Conservation (phyloP, 2,888 invertebrate species). For the Eupithecia insigniata region DNA sequence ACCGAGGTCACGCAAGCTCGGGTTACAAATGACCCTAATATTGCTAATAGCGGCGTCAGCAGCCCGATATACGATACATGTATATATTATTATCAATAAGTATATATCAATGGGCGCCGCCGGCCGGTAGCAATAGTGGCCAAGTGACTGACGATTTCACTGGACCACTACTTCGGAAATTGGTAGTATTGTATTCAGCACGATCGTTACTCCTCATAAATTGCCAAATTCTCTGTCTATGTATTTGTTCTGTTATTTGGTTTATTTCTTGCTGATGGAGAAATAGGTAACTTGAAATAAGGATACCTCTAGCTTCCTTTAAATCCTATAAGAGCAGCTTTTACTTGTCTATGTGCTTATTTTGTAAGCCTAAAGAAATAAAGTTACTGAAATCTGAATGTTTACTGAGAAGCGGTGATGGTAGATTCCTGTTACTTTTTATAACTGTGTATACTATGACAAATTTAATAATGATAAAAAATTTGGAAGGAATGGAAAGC, state of each 20-base stretch:
- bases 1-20: slow-evolving; percentile 10
- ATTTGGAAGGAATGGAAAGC: background rate
- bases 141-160: slow-evolving; percentile 13
- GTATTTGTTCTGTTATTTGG: background rate
- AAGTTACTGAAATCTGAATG: no score
- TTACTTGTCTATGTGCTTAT: no score
- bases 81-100: background rate
- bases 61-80: background rate
- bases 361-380: no score
- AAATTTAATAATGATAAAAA: background rate
- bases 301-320: no score
- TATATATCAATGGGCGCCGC: background rate
- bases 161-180: background rate
- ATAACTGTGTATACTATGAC: background rate
- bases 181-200: background rate
- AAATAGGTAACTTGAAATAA: no score
- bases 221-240: background rate
- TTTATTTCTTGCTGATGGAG: background rate
- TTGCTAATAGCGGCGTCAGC: slow-evolving; percentile 31
- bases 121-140: slow-evolving; percentile 1
- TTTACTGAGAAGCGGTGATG: background rate
- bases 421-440: background rate
- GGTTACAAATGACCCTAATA: slow-evolving; percentile 27
- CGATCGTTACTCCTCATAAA: background rate
- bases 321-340: background rate